These are phyloP conservation scores for Ditylenchus weischeri DNA, from an alignment of 2,888 invertebrate genomes.

Conservation along the genomic window DNA sequence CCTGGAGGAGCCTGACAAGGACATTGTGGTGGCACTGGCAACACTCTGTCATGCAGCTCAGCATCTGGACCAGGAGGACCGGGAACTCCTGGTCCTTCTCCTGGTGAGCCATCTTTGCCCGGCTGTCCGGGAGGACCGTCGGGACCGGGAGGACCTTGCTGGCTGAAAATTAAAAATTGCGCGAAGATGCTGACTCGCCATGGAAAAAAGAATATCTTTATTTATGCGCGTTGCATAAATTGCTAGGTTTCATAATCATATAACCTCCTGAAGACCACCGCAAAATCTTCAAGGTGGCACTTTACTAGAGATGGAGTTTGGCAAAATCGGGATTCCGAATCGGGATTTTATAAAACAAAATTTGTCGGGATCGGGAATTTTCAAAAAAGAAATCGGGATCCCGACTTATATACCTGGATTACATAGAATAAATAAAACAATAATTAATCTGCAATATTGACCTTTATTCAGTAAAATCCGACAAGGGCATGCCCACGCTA, in stretches of 20 bases:
- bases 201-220: not conserved
- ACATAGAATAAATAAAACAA: no score
- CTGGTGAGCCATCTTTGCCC: conserved; percentile 46
- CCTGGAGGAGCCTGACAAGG: conserved; percentile 72
- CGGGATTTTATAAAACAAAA: no score
- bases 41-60: conserved; percentile 54
- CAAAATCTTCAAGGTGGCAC: no score
- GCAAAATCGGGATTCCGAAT: no score
- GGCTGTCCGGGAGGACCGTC: conserved; percentile 40
- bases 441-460: no score
- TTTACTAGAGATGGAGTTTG: no score
- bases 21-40: conserved; percentile 58
- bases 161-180: conserved; percentile 5
- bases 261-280: not conserved
- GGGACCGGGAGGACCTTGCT: conserved; percentile 36
- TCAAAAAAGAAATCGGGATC: no score
- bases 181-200: not conserved
- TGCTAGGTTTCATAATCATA: not conserved
- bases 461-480: no score
- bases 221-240: not conserved
- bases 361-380: no score
- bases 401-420: no score
- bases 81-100: conserved; percentile 47
- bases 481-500: no score
- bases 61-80: conserved; percentile 55